A percentile compares a stretch with the other conserved stretches of the same genome.
Evolutionary conservation across 2,888 invertebrate genomes (phyloP).

Genomic region (Globia sparganii): DNA sequence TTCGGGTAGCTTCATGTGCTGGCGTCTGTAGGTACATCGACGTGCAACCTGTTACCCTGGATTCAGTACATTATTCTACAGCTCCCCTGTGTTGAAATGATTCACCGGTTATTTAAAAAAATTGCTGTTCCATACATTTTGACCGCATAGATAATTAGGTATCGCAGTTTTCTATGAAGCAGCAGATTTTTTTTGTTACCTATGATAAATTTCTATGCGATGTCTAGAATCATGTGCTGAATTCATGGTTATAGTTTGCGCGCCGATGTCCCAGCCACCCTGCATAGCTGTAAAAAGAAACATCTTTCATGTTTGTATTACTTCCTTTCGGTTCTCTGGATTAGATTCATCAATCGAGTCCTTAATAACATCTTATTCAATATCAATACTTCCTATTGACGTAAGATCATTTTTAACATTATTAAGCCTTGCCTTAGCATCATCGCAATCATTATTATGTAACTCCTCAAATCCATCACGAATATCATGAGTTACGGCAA

Average conservation of each 20-base stretch:
- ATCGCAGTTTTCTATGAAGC: neutral
- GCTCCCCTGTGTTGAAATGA: neutral
- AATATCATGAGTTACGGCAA: slow-evolving; percentile 44
- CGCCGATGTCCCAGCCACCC: neutral
- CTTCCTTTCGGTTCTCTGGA: neutral
- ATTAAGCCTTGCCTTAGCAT: slow-evolving; percentile 38
- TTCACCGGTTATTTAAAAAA: neutral
- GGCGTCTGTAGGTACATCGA: too few species aligned
- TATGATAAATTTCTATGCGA: too few species aligned
- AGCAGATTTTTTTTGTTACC: neutral
- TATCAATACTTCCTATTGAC: slow-evolving; percentile 47
- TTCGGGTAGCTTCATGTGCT: too few species aligned
- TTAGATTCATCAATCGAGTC: slow-evolving; percentile 6
- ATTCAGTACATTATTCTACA: neutral
- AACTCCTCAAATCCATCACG: slow-evolving; percentile 51
- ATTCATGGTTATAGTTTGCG: neutral
- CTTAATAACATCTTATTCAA: slow-evolving; percentile 21
- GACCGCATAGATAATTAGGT: neutral
- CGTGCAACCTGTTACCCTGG: neutral
- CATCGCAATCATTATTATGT: slow-evolving; percentile 46
- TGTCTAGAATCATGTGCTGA: neutral
- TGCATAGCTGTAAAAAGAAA: neutral
- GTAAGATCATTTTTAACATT: slow-evolving; percentile 42
- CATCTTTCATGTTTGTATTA: neutral
- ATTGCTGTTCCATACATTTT: neutral